Conservation (phyloP, 1,140 invertebrate genomes). For the Tetramorium parvispinum region DNA sequence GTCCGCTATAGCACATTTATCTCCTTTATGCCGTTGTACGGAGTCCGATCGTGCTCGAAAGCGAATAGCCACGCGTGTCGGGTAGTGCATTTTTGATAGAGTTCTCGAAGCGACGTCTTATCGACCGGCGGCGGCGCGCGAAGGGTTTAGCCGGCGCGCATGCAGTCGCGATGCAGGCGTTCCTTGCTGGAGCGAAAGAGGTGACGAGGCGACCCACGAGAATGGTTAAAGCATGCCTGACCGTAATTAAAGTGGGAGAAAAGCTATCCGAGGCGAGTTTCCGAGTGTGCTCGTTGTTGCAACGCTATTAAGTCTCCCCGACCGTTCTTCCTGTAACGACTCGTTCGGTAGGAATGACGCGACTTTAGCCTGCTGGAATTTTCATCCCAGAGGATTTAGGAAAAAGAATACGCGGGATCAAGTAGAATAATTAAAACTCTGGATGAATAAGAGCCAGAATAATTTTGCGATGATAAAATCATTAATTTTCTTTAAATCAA, state of each 20-base stretch:
- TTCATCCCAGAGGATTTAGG: not conserved
- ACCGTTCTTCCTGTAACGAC: constrained; percentile 16
- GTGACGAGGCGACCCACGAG: constrained; percentile 38
- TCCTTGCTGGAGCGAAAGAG: constrained; percentile 31
- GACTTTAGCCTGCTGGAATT: constrained; percentile 9
- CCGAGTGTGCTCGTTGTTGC: constrained; percentile 43
- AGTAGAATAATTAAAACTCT: constrained; percentile 9
- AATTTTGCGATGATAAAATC: not conserved
- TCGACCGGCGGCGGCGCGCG: constrained; percentile 60
- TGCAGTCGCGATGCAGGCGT: constrained; percentile 37
- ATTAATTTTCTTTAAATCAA: not conserved
- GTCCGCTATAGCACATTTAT: not conserved
- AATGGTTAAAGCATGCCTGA: constrained; percentile 40
- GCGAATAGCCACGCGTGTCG: not conserved
- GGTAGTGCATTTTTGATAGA: constrained; percentile 65
- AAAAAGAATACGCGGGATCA: not conserved
- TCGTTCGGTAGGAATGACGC: constrained; percentile 21
- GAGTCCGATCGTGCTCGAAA: not conserved
- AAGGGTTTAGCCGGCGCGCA: constrained; percentile 47
- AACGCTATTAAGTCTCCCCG: constrained; percentile 36
- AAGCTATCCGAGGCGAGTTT: constrained; percentile 47
- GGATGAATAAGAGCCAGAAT: not conserved
- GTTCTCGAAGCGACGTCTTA: constrained; percentile 41
- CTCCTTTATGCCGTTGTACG: constrained; percentile 3
- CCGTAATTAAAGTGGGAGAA: constrained; percentile 49